phyloP scores from a whole-genome alignment of 2,797 vertebrate genomes.

The Characodon lateralis region DNA sequence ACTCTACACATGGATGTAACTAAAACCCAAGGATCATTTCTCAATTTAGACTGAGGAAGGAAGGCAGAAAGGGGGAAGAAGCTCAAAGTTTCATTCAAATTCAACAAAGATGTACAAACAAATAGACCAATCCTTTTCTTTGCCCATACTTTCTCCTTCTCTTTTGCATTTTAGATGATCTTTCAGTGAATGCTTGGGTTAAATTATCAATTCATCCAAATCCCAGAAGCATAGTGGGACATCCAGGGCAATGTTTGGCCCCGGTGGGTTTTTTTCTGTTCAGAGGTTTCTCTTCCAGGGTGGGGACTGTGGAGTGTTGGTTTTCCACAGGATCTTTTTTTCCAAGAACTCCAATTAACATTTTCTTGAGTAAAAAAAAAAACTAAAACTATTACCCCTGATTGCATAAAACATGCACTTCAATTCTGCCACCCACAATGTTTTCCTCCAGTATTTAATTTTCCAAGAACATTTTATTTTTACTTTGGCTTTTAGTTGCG shows the following conservation, averaged over 20 bases:
- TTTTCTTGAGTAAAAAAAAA: no score
- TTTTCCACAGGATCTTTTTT: no score
- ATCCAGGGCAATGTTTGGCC: not conserved
- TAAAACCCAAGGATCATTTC: slow-evolving; percentile 36
- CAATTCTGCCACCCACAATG: no score
- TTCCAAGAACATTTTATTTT: no score
- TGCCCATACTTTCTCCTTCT: not conserved
- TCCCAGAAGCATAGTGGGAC: no score
- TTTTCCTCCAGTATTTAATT: no score
- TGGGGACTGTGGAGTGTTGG: no score
- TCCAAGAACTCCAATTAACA: no score
- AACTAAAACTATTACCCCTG: no score
- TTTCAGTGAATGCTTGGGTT: not conserved
- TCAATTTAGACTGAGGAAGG: slow-evolving; percentile 42
- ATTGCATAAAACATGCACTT: no score
- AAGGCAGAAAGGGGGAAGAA: not conserved
- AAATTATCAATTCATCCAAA: not conserved
- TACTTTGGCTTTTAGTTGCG: not conserved
- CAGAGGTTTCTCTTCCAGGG: not conserved
- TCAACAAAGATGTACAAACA: slow-evolving; percentile 35
- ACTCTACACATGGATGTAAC: slow-evolving; percentile 38
- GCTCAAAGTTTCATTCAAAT: slow-evolving; percentile 22
- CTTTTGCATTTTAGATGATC: not conserved
- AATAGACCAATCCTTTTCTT: not conserved
- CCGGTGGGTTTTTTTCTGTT: not conserved